Evolutionary conservation across 2,113 vertebrate genomes (phyloP), one percentile per base, ranked within the genome.

Genomic region (Corynorhinus townsendii): DNA sequence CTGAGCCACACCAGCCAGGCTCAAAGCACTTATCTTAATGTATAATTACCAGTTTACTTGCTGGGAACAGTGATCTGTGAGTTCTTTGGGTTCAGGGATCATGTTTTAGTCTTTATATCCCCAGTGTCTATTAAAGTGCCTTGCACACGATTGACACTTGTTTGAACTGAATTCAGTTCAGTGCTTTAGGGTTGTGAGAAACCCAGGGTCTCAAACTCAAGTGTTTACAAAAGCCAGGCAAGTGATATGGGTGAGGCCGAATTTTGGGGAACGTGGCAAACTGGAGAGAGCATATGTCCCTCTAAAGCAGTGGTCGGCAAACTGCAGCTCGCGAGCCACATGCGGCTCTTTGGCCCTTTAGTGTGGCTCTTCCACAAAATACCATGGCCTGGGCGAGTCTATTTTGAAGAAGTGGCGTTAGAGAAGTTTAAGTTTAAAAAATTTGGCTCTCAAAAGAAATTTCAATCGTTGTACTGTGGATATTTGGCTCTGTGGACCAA

Each of bases 101-200:
- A 11, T 33, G 30, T 83, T 59, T 94, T 66, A 24, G 30, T 59
- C 8, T 73, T 85, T 40, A 33, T 47, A 85, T 82, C 38, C 49
- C 28, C 20, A 43, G 69, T 64, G 75, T 12, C 81, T 80, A 6
- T 69, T 76, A 75, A 93, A 94, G 66, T 88, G 43, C 35, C 11
- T 73, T 68, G 33, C 40, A 47, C 43, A 6, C 45, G 10, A 33
- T 56, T 80, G 82, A 45, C 72, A 47, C 30, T 86, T 85, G 52
- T 77, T 87, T 66, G 84, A 86, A 77, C 45, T 66, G 64, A 91
- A 40, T n/a, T 56, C n/a, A 69, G 33, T 68, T 84, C 54, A 47
- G 71, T 72, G 45, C 45, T 68, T 81, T 64, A 43, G 30, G 33
- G 47, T 33, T 81, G n/a, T 86, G 59, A n/a, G 26, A 71, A 73